phyloP scores from a whole-genome alignment of 2,888 invertebrate genomes.

The Melinaea menophilus region DNA sequence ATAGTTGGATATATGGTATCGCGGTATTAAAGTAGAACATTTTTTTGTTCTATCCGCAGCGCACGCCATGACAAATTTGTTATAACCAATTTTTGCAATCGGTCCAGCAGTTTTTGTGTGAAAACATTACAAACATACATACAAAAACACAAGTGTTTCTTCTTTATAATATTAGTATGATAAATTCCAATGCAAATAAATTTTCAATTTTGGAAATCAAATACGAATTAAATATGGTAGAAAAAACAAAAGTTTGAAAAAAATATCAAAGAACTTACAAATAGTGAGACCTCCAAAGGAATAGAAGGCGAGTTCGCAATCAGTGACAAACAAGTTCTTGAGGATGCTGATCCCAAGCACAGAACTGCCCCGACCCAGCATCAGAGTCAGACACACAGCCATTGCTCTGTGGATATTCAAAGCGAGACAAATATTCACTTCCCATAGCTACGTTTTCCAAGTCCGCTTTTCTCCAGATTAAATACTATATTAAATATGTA shows the following conservation, averaged over 20 bases:
- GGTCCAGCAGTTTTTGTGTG: too few relatives aligned
- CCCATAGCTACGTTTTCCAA: too few relatives aligned
- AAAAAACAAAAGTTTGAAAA: background rate
- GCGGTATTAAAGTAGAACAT: too few relatives aligned
- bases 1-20: too few relatives aligned
- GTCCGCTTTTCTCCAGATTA: too few relatives aligned
- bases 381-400: slow-evolving; percentile 80
- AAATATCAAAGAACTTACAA: slow-evolving; percentile 46
- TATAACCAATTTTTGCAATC: too few relatives aligned
- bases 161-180: too few relatives aligned
- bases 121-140: too few relatives aligned
- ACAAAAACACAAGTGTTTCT: too few relatives aligned
- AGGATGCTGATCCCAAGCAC: slow-evolving; percentile 79
- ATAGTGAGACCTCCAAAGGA: slow-evolving; percentile 71
- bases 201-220: background rate
- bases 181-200: background rate
- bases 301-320: slow-evolving; percentile 80
- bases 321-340: slow-evolving; percentile 76
- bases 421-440: background rate
- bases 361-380: slow-evolving; percentile 80
- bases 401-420: slow-evolving; percentile 65
- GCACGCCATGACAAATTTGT: too few relatives aligned
- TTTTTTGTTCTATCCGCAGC: too few relatives aligned
- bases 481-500: too few relatives aligned
- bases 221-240: background rate